A percentile compares a stretch with the other conserved stretches of the same genome.
These are phyloP conservation scores for Grantiella picta DNA, from an alignment of 2,113 vertebrate genomes.

Conservation along the genomic window DNA sequence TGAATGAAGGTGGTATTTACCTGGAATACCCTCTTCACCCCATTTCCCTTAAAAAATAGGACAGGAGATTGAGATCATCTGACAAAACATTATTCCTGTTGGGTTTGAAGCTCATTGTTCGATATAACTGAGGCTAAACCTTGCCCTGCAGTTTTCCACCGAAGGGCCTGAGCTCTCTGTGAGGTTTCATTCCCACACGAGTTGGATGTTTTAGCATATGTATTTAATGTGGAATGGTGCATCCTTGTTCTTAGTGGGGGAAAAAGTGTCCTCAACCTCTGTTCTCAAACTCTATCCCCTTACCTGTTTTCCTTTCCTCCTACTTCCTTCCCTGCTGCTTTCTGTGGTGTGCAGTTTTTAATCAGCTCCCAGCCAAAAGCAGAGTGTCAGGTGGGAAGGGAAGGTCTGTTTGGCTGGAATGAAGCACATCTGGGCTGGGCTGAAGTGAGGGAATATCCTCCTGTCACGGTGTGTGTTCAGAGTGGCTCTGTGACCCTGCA, in stretches of 20 bases:
- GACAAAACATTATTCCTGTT: background rate
- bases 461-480: background rate
- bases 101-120: background rate
- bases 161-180: background rate
- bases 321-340: background rate
- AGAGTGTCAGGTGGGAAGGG: background rate
- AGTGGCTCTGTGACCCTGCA: background rate
- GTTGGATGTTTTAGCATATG: background rate
- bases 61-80: background rate
- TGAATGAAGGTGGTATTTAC: background rate
- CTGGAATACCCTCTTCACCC: background rate
- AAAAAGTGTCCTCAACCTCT: background rate
- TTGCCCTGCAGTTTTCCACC: background rate
- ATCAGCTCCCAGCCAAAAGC: background rate
- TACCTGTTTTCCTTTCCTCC: background rate
- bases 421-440: rapidly evolving
- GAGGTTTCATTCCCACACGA: background rate
- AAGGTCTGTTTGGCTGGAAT: background rate
- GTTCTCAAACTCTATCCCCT: background rate
- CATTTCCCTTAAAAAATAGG: background rate
- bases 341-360: background rate
- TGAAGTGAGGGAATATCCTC: background rate
- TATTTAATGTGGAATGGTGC: background rate
- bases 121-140: background rate
- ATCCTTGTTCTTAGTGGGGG: background rate